Base-by-base conservation (phyloP, 2,113 vertebrate species). In the Melospiza georgiana region DNA sequence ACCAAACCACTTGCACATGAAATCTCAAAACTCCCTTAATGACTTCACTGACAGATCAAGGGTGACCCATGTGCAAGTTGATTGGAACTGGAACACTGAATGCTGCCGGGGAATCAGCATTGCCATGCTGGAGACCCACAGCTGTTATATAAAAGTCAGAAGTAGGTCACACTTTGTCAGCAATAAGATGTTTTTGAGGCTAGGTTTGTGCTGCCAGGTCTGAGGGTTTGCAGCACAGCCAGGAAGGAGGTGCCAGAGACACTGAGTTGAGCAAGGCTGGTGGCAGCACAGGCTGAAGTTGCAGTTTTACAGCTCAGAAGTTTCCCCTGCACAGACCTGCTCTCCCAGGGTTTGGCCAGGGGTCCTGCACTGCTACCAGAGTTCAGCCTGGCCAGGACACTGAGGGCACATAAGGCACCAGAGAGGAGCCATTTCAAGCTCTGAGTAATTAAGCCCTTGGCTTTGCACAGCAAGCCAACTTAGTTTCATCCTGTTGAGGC, bases 101-200 rank as follows among this genome's bases (percentile, higher is more conserved):
- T 39, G 27, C 14, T 43, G 31, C 21, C 54, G 57, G 48, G 67
- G 61, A 91, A 67, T 59, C 55, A 87, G 44, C 35, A 37, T 55
- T 58, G 51, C 48, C 4, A 0, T 66, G 17, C 46, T 51, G 48
- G 28, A 71, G 33, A 67, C 2, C 2, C 30, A 67, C 30, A 31
- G 2, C 37, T 67, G 39, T 82, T 82, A 87, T 15, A 63, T 82
- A 88, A 89, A 91, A 73, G n/a, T 22, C n/a, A 78, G n/a, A 91
- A 92, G 44, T 5, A 59, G 68, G 62, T 85, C 84, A 74, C 48
- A 73, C 10, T 87, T 63, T 44, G 55, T 37, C 58, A 83, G 35
- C 41, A 92, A 10, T 17, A 61, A 25, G 24, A 35, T 24, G 76
- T 68, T 76, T 90, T 10, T 67, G 39, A 69, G 63, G 63, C 17